Percentiles rank a stretch among this genome's conserved stretches.
phyloP scores from a whole-genome alignment of 1,140 invertebrate genomes.

The Fopius arisanus region DNA sequence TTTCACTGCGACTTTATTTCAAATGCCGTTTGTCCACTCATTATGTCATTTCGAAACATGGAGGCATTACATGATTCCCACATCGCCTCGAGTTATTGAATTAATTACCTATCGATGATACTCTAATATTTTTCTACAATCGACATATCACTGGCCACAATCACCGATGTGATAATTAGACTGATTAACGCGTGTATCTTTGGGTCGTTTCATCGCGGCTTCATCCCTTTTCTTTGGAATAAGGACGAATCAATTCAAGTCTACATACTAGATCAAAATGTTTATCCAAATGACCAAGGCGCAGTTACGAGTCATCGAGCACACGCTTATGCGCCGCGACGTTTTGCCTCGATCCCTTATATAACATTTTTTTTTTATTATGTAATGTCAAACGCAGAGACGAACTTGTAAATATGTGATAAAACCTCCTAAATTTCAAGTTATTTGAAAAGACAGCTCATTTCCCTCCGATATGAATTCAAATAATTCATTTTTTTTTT shows the following conservation, averaged over 20 bases:
- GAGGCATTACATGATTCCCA: background rate
- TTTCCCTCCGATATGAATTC: no score
- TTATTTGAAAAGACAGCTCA: no score
- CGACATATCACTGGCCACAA: no score
- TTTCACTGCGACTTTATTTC: background rate
- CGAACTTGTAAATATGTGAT: constrained; percentile 14
- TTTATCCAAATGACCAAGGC: constrained; percentile 36
- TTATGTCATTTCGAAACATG: constrained; percentile 21
- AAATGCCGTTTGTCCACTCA: background rate
- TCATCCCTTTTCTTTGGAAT: background rate
- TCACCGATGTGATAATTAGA: no score
- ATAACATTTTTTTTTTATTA: constrained; percentile 61
- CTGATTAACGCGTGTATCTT: no score
- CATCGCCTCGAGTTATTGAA: background rate
- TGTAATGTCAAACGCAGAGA: constrained; percentile 59
- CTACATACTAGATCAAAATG: constrained; percentile 19
- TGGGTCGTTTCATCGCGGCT: background rate
- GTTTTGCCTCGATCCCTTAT: constrained; percentile 55
- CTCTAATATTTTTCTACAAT: no score
- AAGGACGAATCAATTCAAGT: background rate
- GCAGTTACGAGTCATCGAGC: constrained; percentile 32
- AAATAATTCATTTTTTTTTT: no score
- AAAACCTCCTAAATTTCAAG: background rate
- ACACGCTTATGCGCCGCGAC: constrained; percentile 52
- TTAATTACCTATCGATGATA: background rate